phyloP scores from a whole-genome alignment of 1,140 invertebrate species.

The Caenorhabditis tropicalis region DNA sequence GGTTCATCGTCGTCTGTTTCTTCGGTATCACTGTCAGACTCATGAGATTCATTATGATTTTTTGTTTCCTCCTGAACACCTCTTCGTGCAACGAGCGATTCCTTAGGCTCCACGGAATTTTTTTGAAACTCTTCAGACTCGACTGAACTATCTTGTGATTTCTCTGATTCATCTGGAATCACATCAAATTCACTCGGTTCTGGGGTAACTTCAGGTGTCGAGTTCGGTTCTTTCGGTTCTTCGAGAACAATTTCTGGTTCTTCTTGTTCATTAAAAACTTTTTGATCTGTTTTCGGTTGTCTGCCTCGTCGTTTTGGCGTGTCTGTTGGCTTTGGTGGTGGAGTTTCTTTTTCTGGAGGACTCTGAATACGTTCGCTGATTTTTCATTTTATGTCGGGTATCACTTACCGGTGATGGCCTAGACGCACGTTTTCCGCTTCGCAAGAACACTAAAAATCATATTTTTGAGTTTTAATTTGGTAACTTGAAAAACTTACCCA shows the following conservation, averaged over 20 bases:
- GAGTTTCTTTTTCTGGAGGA: neutral
- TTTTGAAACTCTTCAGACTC: neutral
- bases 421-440: neutral
- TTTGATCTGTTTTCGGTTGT: neutral
- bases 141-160: neutral
- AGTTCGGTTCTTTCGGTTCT: neutral
- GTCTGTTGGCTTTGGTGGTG: neutral
- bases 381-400: neutral
- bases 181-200: too few species aligned
- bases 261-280: neutral
- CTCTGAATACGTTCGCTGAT: neutral
- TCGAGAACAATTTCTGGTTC: neutral
- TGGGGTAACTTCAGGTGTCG: neutral
- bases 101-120: neutral
- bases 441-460: neutral
- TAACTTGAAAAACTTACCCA: neutral
- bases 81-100: too few species aligned
- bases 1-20: neutral
- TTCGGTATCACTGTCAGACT: neutral
- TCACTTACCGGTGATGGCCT: neutral
- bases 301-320: neutral
- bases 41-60: neutral
- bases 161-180: neutral
- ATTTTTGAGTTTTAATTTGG: neutral
- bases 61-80: neutral